Evolutionary conservation across 2,888 invertebrate species (phyloP), one percentile per base, ranked within the genome.

Genomic region (Rhodophaea formosa): DNA sequence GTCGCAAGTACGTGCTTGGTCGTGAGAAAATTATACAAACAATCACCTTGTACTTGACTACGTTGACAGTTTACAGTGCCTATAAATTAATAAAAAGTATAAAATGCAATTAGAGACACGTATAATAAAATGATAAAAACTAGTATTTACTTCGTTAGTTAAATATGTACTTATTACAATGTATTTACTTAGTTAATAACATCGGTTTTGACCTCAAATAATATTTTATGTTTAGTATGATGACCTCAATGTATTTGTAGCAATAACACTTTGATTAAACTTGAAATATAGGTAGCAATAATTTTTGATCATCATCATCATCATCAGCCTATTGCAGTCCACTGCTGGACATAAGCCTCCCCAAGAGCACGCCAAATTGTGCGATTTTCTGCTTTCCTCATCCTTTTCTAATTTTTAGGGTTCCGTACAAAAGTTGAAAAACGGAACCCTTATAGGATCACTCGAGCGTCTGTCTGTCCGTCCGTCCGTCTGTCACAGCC

Each of bases 11-110:
- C 32, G 32, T 32, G 32, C 30, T 49, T 49, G 32, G 30, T 51
- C 51, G 35, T 51, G 51, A 35, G 51, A 51, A 35, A 49, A 49
- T 49, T 49, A 49, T 32, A 49, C 39, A 17, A 32, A 17, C 17
- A 35, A 51, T 51, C 51, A 46, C 46, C 15, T 51, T 51, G 51
- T 39, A 7, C 29, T 49, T 49, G 46, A n/a, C 29, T 49, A 8
- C 35, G 51, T 51, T 15, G 35, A 51, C 12, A 35, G 51, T 51
- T 15, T n/a, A 51, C 12, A 35, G 10, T 51, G 35, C 12, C 23
- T 23, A 12, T 23, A 12, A 51, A 51, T 15, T n/a, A 51, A 35
- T 35, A 35, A 17, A 16, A 8, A 30, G 16, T 15, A 39, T 12
- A 39, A 17, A n/a, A 35, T 12, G 16, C 39, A 12, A 12, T 10